Conservation (phyloP, 2,888 invertebrate species). For the Eristalinus aeneus region DNA sequence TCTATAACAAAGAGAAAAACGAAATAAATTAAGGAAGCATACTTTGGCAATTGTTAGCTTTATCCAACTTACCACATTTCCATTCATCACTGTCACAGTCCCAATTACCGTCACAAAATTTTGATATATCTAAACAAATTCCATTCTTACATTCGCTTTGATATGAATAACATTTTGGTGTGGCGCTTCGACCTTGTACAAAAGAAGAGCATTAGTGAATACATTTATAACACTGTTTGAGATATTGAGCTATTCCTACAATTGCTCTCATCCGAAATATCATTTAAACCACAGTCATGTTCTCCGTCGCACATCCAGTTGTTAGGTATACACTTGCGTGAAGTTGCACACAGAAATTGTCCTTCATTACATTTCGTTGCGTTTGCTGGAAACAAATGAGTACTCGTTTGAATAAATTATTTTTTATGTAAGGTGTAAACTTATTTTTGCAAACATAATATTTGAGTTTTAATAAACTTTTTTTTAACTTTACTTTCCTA, state of each 20-base stretch:
- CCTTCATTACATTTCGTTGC: conserved; percentile 84
- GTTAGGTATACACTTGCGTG: conserved; percentile 87
- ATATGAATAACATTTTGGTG: conserved; percentile 85
- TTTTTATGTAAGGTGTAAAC: neutral
- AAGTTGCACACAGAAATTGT: conserved; percentile 88
- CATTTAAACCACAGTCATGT: conserved; percentile 88
- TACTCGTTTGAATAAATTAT: no score
- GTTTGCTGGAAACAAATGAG: conserved; percentile 79
- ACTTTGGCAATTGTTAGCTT: neutral
- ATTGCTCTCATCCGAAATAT: conserved; percentile 88
- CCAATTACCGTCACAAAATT: conserved; percentile 79
- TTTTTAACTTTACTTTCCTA: no score
- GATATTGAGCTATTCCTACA: conserved; percentile 82
- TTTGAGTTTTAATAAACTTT: no score
- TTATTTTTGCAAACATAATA: no score
- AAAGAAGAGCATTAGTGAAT: neutral
- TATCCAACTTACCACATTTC: conserved; percentile 76
- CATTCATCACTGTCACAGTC: conserved; percentile 80
- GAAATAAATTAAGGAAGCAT: neutral
- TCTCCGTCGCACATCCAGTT: conserved; percentile 91
- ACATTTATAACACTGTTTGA: neutral
- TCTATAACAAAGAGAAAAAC: conserved; percentile 71
- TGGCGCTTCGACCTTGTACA: conserved; percentile 82
- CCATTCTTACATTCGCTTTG: conserved; percentile 84
- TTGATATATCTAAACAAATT: conserved; percentile 78